Base-by-base conservation (phyloP, 1,140 invertebrate species). In the Pseudobourletiella spinata region DNA sequence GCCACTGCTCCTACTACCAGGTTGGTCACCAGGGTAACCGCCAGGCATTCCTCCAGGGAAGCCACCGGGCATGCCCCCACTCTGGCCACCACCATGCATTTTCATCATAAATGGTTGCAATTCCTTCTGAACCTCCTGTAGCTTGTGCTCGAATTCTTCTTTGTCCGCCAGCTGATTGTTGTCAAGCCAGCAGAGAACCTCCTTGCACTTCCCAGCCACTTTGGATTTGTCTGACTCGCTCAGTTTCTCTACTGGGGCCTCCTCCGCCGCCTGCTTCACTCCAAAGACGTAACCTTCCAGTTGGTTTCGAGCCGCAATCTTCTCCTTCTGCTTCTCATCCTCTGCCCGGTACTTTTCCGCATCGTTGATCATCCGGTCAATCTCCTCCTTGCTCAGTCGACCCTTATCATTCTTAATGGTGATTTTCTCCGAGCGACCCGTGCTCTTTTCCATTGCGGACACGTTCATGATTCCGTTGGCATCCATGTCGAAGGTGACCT, bases 341-440 rank as follows among this genome's bases (percentile, higher is more conserved):
- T 86, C 84, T 24, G 78, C 76, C 64, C 81, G 82, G 70, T 84
- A 87, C 63, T 81, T 82, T 65, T 87, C 84, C 15, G 86, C 85
- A 30, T 88, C 86, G 22, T 79, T 74, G 14, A 96, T 79, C 93
- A 96, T 96, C 28, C 85, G 80, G 70, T 95, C 90, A 68, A 96
- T 96, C 70, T 96, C 91, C 24, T 87, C 86, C 72, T 94, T 91
- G 20, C 92, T n/a, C n/a, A n/a, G n/a, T n/a, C n/a, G n/a, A n/a
- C n/a, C n/a, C n/a, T n/a, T n/a, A n/a, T n/a, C n/a, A 72, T 96
- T 96, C 25, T 88, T 91, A 59, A 95, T 95, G 28, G 87, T 85
- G 60, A 89, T 88, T 68, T 83, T 83, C 71, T 89, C 86, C 1
- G 81, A 82, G 59, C 83, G 84, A n/a, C 86, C 86, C 1, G 85